Evolutionary conservation across 2,888 invertebrate genomes (phyloP).

Genomic region (Eilema griseolum): DNA sequence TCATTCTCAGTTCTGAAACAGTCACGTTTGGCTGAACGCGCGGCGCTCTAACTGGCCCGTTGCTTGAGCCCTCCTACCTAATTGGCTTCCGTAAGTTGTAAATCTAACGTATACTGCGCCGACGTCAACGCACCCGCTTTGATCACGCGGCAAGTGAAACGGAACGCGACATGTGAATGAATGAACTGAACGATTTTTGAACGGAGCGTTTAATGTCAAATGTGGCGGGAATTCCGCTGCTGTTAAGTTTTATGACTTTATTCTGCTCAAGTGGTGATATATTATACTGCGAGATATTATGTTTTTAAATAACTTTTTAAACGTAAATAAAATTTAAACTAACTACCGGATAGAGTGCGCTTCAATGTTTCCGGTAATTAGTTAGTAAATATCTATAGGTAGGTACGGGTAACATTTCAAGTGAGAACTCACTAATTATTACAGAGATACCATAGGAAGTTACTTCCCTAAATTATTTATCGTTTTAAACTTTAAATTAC

Average conservation of each 20-base stretch:
- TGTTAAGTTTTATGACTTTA: slow-evolving; percentile 55
- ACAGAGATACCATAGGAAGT: no score
- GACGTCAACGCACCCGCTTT: slow-evolving; percentile 79
- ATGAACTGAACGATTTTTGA: slow-evolving; percentile 73
- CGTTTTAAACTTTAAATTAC: no score
- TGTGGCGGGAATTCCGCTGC: slow-evolving; percentile 69
- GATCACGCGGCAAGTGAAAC: slow-evolving; percentile 78
- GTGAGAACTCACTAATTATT: no score
- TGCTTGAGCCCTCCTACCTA: slow-evolving; percentile 68
- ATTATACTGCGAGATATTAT: slow-evolving; percentile 1
- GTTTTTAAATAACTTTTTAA: not conserved
- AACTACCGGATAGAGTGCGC: no score
- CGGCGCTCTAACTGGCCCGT: slow-evolving; percentile 68
- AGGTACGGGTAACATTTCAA: not conserved
- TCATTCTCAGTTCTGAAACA: slow-evolving; percentile 58
- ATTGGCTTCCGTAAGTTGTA: slow-evolving; percentile 85
- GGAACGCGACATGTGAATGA: slow-evolving; percentile 70
- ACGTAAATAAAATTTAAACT: not conserved
- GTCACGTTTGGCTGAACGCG: slow-evolving; percentile 70
- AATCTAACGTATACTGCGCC: slow-evolving; percentile 76
- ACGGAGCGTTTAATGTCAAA: slow-evolving; percentile 80
- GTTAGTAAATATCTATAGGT: not conserved
- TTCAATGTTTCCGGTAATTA: not conserved
- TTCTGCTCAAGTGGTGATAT: slow-evolving; percentile 37
- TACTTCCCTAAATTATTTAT: no score